phyloP scores from a whole-genome alignment of 2,113 vertebrate genomes.

The Bos taurus region ARS-UCD2.0 NC_037338.1:25826501-25827000 shows the following conservation, averaged over 20 bases:
- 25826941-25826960: not conserved
- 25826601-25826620: not conserved
- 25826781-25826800: not conserved
- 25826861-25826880: not conserved
- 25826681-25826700: not conserved
- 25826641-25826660: not conserved
- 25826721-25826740: not conserved
- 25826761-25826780: not conserved
- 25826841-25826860: not conserved
- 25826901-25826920: not conserved
- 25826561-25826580: not conserved
- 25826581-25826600: not conserved
- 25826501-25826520: not conserved
- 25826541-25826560: not conserved
- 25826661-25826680: not conserved
- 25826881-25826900: not conserved
- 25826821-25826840: not conserved
- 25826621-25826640: not conserved
- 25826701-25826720: not conserved
- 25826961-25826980: not conserved
- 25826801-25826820: not conserved
- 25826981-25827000: not conserved
- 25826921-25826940: not conserved
- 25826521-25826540: not conserved
- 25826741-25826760: not conserved